These are phyloP conservation scores for Pseudopodoces humilis DNA, from an alignment of 2,113 vertebrate species.

Conservation along the genomic window DNA sequence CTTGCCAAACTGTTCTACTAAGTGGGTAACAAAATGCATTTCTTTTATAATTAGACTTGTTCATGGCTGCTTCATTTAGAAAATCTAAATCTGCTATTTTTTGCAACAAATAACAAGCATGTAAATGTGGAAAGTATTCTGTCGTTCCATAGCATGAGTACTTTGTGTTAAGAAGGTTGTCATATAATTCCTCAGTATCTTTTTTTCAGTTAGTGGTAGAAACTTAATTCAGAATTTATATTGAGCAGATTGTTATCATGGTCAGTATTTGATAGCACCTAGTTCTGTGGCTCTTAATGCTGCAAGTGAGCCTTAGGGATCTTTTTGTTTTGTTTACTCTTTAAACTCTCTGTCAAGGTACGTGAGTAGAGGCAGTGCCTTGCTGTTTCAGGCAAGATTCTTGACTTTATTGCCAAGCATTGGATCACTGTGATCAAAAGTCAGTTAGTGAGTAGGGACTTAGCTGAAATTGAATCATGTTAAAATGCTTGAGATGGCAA, in stretches of 20 bases:
- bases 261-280: not conserved
- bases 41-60: not conserved
- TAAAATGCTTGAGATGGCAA: not conserved
- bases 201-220: not conserved
- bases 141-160: not conserved
- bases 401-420: not conserved
- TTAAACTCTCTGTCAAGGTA: not conserved
- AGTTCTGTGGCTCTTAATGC: not conserved
- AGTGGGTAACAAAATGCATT: not conserved
- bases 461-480: not conserved
- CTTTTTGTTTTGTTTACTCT: not conserved
- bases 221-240: not conserved
- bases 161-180: not conserved
- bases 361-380: not conserved
- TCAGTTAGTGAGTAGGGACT: not conserved
- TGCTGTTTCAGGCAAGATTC: not conserved
- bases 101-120: not conserved
- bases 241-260: not conserved
- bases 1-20: not conserved
- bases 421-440: not conserved
- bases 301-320: not conserved
- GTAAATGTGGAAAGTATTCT: not conserved
- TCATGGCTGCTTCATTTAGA: not conserved
- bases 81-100: not conserved
- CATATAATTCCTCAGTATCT: not conserved